Base-by-base conservation (phyloP, 2,888 invertebrate species). In the Crepidodera aurea region DNA sequence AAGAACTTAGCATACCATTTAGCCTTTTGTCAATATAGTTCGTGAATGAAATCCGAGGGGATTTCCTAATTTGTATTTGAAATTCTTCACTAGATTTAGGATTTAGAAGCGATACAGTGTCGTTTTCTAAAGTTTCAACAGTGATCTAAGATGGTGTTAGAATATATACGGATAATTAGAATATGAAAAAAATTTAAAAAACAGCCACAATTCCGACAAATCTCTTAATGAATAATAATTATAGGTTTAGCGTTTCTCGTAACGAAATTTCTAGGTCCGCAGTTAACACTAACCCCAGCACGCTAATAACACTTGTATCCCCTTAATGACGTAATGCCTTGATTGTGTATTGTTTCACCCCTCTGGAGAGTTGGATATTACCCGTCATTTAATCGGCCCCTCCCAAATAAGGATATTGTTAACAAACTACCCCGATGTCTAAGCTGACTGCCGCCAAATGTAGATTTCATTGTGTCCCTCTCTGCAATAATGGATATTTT, bases 281-380 rank as follows among this genome's bases (percentile, higher is more conserved):
- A 60, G 60, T 65, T 63, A 66, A 64, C 67, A 65, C 67, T 60
- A 61, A 63, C 34, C 63, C 60, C 65, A 60, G 32, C 55, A 58
- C 69, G 72, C 71, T 72, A 75, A 74, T 72, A 75, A 76, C 76
- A 77, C 77, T 77, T 75, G 74, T 73, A 68, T 73, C 74, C 77
- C 75, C 74, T 76, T 69, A 79, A 80, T 79, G 79, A 78, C 80
- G 78, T 80, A 81, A 81, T 80, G 78, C 78, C 77, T 76, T 81
- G 81, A 81, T 81, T 80, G 79, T 78, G 78, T 77, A 80, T 81
- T 81, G 81, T 81, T 79, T 80, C 77, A 73, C 67, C 76, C 78
- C 77, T 73, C 68, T 70, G 70, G 72, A 77, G 75, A 73, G 75
- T 19, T 61, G 64, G 50, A 48, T 77, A 78, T 79, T 78, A 78